A percentile compares a stretch with the other conserved stretches of the same genome.
These are phyloP conservation scores for Lemur catta DNA, from an alignment of 2,797 vertebrate species.

Conservation along the genomic window DNA sequence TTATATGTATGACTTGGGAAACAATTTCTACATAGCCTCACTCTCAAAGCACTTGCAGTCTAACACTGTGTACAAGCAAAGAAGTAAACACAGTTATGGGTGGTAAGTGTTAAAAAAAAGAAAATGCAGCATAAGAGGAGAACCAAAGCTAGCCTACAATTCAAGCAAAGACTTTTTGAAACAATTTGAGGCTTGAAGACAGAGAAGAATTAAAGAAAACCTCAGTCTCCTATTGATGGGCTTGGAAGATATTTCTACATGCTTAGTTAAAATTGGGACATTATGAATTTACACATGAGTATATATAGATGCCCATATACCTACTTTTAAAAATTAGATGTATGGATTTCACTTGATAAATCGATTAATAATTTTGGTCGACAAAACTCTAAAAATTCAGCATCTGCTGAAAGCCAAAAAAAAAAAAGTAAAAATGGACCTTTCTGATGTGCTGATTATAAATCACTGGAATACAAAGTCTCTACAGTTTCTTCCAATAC, in stretches of 20 bases:
- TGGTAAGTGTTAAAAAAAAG: background rate
- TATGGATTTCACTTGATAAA: background rate
- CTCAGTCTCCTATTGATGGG: background rate
- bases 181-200: background rate
- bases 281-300: background rate
- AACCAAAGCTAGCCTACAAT: background rate
- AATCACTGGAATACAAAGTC: background rate
- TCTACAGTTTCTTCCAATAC: background rate
- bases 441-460: background rate
- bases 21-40: background rate
- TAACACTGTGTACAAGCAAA: background rate
- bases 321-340: background rate
- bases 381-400: background rate
- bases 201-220: background rate
- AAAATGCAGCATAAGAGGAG: background rate
- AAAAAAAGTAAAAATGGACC: background rate
- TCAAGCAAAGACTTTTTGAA: background rate
- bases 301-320: accelerated
- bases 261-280: background rate
- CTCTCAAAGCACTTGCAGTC: background rate
- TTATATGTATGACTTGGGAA: background rate
- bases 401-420: background rate
- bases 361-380: background rate
- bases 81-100: background rate
- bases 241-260: background rate